These are phyloP conservation scores for Acrocephalus arundinaceus DNA, from an alignment of 2,113 vertebrate genomes.

Conservation along the genomic window DNA sequence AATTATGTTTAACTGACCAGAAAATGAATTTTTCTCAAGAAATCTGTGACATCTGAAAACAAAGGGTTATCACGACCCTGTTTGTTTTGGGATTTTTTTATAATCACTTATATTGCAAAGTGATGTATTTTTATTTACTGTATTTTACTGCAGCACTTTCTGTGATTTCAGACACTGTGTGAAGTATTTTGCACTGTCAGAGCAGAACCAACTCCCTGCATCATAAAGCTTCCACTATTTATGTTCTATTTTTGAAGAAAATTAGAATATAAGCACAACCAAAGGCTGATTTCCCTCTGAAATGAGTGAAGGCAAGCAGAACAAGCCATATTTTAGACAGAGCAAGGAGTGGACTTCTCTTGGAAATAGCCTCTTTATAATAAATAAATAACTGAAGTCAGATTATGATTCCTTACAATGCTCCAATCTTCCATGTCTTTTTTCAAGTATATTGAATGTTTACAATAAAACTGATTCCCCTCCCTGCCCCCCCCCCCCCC, in stretches of 20 bases:
- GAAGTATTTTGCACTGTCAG: neutral
- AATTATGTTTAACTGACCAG: neutral
- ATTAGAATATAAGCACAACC: neutral
- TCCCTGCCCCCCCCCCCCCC: fast-evolving
- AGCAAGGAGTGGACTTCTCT: neutral
- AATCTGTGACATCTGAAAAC: neutral
- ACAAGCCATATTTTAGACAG: neutral
- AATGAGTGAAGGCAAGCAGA: neutral
- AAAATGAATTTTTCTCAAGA: neutral
- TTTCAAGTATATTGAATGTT: neutral
- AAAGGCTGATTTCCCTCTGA: neutral
- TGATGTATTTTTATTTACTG: neutral
- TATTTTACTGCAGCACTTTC: neutral
- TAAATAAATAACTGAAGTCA: neutral
- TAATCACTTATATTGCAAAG: neutral
- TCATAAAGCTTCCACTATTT: neutral
- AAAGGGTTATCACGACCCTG: neutral
- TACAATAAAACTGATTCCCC: neutral
- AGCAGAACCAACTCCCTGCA: neutral
- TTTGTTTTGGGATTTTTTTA: neutral
- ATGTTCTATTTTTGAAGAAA: neutral
- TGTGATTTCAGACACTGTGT: neutral
- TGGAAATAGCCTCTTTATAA: neutral
- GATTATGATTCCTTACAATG: neutral
- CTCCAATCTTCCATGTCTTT: neutral